Percentiles rank a stretch among this genome's conserved stretches.
These are phyloP conservation scores for Sardina pilchardus DNA, from an alignment of 2,113 vertebrate species.

Conservation along the genomic window DNA sequence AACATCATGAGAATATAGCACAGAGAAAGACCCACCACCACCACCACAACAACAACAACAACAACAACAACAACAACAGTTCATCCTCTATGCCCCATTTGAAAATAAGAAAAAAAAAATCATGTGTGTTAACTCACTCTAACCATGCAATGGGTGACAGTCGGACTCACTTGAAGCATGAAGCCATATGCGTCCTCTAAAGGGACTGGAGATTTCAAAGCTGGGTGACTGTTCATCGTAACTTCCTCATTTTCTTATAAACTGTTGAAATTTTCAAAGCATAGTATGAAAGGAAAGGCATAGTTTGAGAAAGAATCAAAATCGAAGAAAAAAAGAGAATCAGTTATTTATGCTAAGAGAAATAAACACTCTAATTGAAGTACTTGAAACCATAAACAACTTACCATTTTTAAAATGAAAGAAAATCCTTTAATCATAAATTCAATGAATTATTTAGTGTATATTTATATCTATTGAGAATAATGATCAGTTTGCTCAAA, in stretches of 20 bases:
- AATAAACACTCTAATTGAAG: constrained; percentile 60
- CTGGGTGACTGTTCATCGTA: constrained; percentile 54
- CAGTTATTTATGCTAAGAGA: constrained; percentile 61
- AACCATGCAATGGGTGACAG: constrained; percentile 19
- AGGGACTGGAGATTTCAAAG: constrained; percentile 41
- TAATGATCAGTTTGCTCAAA: constrained; percentile 58
- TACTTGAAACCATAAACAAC: constrained; percentile 66
- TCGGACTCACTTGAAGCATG: constrained; percentile 51
- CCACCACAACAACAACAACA: constrained; percentile 14
- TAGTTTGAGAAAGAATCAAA: constrained; percentile 50
- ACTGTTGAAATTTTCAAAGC: constrained; percentile 37
- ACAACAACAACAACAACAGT: constrained; percentile 19
- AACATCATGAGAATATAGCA: constrained; percentile 23
- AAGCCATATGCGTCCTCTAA: constrained; percentile 68
- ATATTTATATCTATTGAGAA: constrained; percentile 63
- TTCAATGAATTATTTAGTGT: constrained; percentile 61
- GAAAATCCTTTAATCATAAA: constrained; percentile 58
- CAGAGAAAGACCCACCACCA: neutral
- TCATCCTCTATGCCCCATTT: constrained; percentile 29
- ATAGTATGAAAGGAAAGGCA: constrained; percentile 31
- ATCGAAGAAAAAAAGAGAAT: constrained; percentile 54
- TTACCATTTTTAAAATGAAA: constrained; percentile 46
- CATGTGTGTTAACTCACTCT: neutral
- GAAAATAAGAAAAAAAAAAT: constrained; percentile 22
- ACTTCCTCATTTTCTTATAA: constrained; percentile 41